phyloP scores from a whole-genome alignment of 2,113 vertebrate species.

The Mugil cephalus region DNA sequence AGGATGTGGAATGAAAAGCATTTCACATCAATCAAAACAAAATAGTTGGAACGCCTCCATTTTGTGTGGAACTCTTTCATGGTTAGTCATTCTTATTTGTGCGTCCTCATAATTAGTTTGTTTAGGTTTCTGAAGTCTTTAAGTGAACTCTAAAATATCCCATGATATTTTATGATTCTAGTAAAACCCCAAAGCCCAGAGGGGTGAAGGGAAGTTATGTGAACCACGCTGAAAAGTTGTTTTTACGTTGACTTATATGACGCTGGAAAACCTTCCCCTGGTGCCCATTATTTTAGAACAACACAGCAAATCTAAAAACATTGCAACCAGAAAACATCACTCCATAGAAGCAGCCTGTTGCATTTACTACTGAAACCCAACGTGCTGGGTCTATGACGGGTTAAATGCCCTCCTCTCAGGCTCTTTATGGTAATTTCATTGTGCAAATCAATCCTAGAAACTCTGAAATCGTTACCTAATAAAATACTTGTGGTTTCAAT shows the following conservation, averaged over 20 bases:
- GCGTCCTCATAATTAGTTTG: constrained; percentile 22
- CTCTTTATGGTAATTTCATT: constrained; percentile 26
- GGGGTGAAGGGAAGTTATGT: constrained; percentile 18
- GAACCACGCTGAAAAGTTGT: constrained; percentile 40
- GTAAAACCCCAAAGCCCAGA: constrained; percentile 44
- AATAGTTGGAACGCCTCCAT: constrained; percentile 20
- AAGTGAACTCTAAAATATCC: constrained; percentile 37
- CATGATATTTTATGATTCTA: constrained; percentile 39
- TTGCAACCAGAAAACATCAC: neutral
- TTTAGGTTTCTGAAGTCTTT: constrained; percentile 15
- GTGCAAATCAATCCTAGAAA: constrained; percentile 9
- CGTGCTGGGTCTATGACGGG: neutral
- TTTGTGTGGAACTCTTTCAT: constrained; percentile 14
- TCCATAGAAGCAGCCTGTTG: neutral
- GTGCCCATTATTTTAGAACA: constrained; percentile 11
- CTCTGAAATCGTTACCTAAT: constrained; percentile 11
- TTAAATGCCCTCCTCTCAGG: constrained; percentile 5
- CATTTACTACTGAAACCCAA: neutral
- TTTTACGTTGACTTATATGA: constrained; percentile 35
- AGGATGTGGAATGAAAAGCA: constrained; percentile 16
- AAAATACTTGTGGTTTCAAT: constrained; percentile 3
- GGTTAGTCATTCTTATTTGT: constrained; percentile 26
- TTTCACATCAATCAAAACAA: constrained; percentile 8
- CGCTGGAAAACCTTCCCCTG: constrained; percentile 11
- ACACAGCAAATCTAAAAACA: constrained; percentile 7